phyloP scores from a whole-genome alignment of 2,113 vertebrate genomes.

The Glareola pratincola region DNA sequence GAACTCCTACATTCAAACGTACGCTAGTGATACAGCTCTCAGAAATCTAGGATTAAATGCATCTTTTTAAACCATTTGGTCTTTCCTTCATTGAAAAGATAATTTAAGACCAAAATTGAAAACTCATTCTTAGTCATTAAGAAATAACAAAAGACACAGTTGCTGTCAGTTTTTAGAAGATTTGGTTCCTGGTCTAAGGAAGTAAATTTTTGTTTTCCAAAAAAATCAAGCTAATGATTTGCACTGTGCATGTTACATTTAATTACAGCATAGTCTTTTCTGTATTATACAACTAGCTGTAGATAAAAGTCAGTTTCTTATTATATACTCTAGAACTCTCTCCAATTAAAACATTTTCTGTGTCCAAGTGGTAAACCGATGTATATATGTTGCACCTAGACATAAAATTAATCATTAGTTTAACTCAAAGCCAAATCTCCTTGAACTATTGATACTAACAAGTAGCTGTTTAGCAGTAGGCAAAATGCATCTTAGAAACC shows the following conservation, averaged over 20 bases:
- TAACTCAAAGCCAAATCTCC: not conserved
- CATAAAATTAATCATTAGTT: not conserved
- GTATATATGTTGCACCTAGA: not conserved
- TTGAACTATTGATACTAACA: not conserved
- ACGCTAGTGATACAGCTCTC: not conserved
- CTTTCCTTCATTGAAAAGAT: not conserved
- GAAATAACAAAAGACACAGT: not conserved
- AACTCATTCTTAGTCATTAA: not conserved
- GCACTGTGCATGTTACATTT: not conserved
- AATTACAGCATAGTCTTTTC: not conserved
- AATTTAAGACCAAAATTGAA: not conserved
- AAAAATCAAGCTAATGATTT: not conserved
- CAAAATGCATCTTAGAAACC: not conserved
- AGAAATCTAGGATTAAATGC: not conserved
- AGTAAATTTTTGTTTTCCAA: not conserved
- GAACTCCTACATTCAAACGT: not conserved
- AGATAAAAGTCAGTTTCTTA: not conserved
- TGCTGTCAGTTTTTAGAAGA: not conserved
- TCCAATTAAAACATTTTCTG: not conserved
- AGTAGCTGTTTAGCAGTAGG: not conserved
- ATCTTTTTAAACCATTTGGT: not conserved
- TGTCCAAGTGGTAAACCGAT: not conserved
- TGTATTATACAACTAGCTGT: not conserved
- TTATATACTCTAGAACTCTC: not conserved
- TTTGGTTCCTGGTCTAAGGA: not conserved